Base-by-base conservation (phyloP, 2,797 vertebrate genomes). In the Hyperoplus immaculatus region DNA sequence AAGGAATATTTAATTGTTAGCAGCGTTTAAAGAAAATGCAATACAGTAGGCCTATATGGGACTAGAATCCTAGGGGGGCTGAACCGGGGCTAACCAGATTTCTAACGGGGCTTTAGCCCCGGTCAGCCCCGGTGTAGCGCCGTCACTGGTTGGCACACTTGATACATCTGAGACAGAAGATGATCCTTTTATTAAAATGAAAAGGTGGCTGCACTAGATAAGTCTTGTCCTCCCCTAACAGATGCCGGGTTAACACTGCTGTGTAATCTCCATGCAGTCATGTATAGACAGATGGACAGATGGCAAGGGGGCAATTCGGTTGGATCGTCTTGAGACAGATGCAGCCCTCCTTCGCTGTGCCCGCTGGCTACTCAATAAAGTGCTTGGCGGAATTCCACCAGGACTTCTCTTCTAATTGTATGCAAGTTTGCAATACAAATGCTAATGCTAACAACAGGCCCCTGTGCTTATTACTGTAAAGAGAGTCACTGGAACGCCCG, bases 361-460 rank as follows among this genome's bases (percentile, higher is more conserved):
- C 87, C 49, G 53, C 85, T 87, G 86, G 89, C 91, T 70, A 60
- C 69, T 66, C 83, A 72, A 83, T 65, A 86, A 90, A 89, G 87
- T 83, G 70, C 81, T 69, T 87, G 0, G 9, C 81, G 87, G 88
- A 91, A 93, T 82, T 89, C 90, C 88, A 89, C 84, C 80, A 84
- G 90, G 91, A 91, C 82, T n/a, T 79, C 81, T 57, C 73, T 18
- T 72, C 67, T 88, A 90, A 92, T 90, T 50, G 42, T 87, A 86
- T 88, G 82, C 90, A 80, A 88, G 78, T 88, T 85, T 87, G 86
- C 86, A 89, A 92, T 89, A 92, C 86, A 93, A 92, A 93, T 87
- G 85, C 90, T 91, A 92, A 92, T 88, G 79, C 83, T 86, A 88
- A 87, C 85, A 78, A 90, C 75, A 38, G 72, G 72, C 80, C 58